These are phyloP conservation scores for Sylvia borin DNA, from an alignment of 2,797 vertebrate species.

Conservation along the genomic window DNA sequence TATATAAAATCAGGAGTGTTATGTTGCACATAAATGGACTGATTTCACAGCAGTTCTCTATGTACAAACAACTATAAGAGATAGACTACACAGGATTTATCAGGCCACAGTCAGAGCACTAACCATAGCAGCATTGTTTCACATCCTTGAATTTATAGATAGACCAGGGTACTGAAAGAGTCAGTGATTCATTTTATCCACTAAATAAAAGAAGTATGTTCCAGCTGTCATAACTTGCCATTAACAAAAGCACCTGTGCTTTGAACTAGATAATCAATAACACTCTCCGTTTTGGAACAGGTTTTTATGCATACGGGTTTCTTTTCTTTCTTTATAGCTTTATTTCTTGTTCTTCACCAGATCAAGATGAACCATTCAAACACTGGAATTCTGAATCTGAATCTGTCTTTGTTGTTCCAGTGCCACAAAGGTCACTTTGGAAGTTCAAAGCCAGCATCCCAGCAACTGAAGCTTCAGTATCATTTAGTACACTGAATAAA, in stretches of 20 bases:
- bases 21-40: neutral
- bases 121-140: neutral
- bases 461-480: neutral
- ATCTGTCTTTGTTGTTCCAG: neutral
- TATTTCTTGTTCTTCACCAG: neutral
- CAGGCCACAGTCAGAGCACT: neutral
- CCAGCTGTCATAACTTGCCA: slow-evolving; percentile 24
- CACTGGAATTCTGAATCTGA: neutral
- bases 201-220: slow-evolving; percentile 52
- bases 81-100: neutral
- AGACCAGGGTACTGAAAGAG: neutral
- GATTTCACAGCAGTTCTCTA: neutral
- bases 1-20: neutral
- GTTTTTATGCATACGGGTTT: neutral
- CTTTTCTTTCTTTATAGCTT: neutral
- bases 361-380: neutral
- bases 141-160: slow-evolving; percentile 20
- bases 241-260: slow-evolving; percentile 32
- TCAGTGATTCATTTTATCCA: slow-evolving; percentile 20
- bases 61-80: slow-evolving; percentile 10
- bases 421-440: neutral
- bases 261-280: slow-evolving; percentile 29
- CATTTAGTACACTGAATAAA: neutral
- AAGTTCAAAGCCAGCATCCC: neutral
- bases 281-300: neutral